These are phyloP conservation scores for Pseudonaja textilis DNA, from an alignment of 2,113 vertebrate species.

Conservation along the genomic window DNA sequence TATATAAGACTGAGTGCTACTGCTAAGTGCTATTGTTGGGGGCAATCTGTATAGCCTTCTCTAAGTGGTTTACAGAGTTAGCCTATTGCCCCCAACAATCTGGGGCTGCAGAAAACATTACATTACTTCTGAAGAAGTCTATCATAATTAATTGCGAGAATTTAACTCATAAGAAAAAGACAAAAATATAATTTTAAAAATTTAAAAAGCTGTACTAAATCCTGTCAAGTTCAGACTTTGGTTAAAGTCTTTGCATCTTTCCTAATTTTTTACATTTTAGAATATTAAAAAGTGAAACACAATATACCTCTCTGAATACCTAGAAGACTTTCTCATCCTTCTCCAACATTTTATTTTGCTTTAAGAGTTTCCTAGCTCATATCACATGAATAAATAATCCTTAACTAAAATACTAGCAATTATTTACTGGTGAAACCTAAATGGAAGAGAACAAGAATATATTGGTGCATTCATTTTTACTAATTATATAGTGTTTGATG, in stretches of 20 bases:
- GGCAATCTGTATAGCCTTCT: too few relatives aligned
- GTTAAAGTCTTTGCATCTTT: neutral
- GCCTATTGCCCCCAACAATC: too few relatives aligned
- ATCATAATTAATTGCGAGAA: neutral
- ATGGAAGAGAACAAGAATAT: neutral
- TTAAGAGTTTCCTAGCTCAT: neutral
- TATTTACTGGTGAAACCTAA: neutral
- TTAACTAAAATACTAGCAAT: neutral
- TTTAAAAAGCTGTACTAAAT: neutral
- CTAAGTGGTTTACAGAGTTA: too few relatives aligned
- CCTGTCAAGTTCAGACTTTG: neutral
- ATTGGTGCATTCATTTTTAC: neutral
- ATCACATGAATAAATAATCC: neutral
- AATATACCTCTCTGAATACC: neutral
- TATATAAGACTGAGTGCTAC: too few relatives aligned
- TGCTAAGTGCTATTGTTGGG: too few relatives aligned
- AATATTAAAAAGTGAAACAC: neutral
- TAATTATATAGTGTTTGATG: neutral
- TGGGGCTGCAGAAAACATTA: neutral
- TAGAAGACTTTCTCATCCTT: neutral
- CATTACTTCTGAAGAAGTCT: neutral
- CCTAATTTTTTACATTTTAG: neutral
- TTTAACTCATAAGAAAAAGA: neutral
- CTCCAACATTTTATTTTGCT: neutral
- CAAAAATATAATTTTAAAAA: neutral